phyloP scores from a whole-genome alignment of 1,140 invertebrate genomes.

The Drosophila arawakana region DNA sequence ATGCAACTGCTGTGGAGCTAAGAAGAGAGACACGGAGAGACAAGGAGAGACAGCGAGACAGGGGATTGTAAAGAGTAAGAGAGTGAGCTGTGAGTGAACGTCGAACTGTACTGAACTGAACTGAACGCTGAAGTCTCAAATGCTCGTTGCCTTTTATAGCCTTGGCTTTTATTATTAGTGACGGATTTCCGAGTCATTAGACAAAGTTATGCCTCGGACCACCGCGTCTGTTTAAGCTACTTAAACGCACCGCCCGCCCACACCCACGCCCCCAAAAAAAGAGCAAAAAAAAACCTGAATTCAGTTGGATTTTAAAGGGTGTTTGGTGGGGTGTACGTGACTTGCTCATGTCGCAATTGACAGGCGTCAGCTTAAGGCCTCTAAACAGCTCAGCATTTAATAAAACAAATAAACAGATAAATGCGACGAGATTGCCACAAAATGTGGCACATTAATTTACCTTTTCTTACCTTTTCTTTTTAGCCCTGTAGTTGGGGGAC shows the following conservation, averaged over 20 bases:
- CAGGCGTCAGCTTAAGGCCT: constrained; percentile 66
- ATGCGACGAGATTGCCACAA: constrained; percentile 45
- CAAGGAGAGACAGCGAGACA: not conserved
- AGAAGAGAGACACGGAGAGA: not conserved
- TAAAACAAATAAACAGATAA: constrained; percentile 73
- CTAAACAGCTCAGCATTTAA: constrained; percentile 71
- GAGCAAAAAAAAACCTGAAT: constrained; percentile 18
- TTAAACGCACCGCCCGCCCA: constrained; percentile 74
- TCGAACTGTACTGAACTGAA: constrained; percentile 4
- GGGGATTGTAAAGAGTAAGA: not conserved
- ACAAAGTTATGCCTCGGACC: constrained; percentile 82
- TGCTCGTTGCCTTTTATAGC: constrained; percentile 75
- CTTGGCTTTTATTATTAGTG: constrained; percentile 80
- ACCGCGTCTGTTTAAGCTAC: constrained; percentile 82
- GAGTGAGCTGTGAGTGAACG: constrained; percentile 5
- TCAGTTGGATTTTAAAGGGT: not conserved
- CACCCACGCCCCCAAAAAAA: constrained; percentile 12
- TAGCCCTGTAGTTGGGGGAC: constrained; percentile 1
- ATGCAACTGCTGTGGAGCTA: constrained; percentile 35
- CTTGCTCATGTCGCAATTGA: constrained; percentile 77
- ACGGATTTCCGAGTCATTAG: constrained; percentile 84
- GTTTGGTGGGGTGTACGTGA: constrained; percentile 33
- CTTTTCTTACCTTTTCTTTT: constrained; percentile 32
- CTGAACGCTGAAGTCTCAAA: constrained; percentile 65
- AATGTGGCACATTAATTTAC: constrained; percentile 64